Base-by-base conservation (phyloP, 2,888 invertebrate species). In the Alcis repandata region DNA sequence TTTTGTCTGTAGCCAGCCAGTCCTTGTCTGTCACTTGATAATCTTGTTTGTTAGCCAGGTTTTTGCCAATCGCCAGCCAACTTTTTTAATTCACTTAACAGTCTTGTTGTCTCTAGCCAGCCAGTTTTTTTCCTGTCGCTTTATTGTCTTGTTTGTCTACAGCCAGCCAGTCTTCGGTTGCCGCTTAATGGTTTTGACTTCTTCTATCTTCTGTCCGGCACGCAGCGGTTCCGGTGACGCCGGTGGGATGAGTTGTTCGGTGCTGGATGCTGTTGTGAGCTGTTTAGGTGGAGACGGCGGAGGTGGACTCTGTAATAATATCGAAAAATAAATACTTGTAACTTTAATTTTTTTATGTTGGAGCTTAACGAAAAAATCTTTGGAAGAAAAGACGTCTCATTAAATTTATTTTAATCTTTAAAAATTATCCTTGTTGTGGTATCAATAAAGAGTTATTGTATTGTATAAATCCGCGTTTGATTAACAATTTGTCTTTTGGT, bases 161-260 rank as follows among this genome's bases (percentile, higher is more conserved):
- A 95, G 88, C 95, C 95, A 95, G 13, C 95, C 95, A 59, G 93
- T 94, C 82, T 94, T 95, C 0, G 94, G 94, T 70, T 94, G 94
- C 62, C 94, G 80, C 75, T 92, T 95, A 69, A 94, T 91, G 0
- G 94, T 94, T 63, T 90, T 94, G 45, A 94, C 89, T 9, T 94
- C 95, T 1, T 94, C 94, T 7, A 95, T 83, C 70, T 92, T 93
- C 75, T 92, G 88, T 0, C 73, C 79, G 0, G 92, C 82, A 38
- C 89, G 83, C 0, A 93, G 82, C 0, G 91, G 89, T 43, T 86
- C 86, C 0, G 93, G 92, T 0, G 93, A 90, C 0, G 91, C 68
- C 0, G 88, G 84, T 0, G 92, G 91, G 19, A 94, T 90, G 51
- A 95, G 81, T 69, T 93, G 89, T 60, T 95, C 94, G 0, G 94